Base-by-base conservation (phyloP, 2,113 vertebrate species). In the Sorex fumeus region DNA sequence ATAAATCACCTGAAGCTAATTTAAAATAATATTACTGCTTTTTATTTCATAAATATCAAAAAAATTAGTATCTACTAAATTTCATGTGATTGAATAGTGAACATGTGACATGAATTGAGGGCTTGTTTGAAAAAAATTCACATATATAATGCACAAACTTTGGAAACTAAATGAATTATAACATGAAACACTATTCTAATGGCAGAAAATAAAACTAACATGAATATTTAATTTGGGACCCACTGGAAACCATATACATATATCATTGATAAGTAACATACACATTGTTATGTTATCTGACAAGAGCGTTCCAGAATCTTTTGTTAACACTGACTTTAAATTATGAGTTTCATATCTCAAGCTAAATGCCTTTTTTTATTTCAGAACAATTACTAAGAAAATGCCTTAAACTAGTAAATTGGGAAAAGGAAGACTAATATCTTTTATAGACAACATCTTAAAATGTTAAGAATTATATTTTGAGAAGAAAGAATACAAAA, bases 321-420 rank as follows among this genome's bases (percentile, higher is more conserved):
- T 84, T 84, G 4, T 76, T 81, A 67, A 81, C 86, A 75, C 2
- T 32, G 79, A 0, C 15, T 50, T 76, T 76, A 69, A 86, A 66
- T 80, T 76, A 23, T 86, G 36, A 12, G 64, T 0, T 4, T 3
- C 50, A 84, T 21, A 3, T 3, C 30, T 15, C 8, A 83, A 75
- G 66, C 19, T 40, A 87, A 30, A 64, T 53, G 0, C 8, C 12
- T 34, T 40, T 71, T 71, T 72, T 91, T 21, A 75, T 75, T 90
- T 83, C 25, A 78, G 30, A 62, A 12, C 60, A 36, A 75, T n/a
- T 53, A 0, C 19, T 87, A 28, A 60, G 64, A 62, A 90, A 32
- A 60, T 92, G 13, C 32, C 40, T 92, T 85, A 64, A 90, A 92
- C 57, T 76, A 87, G 72, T 43, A 67, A 60, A 84, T 36, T 89